phyloP scores from a whole-genome alignment of 1,140 invertebrate species.

The Zaprionus taronus region DNA sequence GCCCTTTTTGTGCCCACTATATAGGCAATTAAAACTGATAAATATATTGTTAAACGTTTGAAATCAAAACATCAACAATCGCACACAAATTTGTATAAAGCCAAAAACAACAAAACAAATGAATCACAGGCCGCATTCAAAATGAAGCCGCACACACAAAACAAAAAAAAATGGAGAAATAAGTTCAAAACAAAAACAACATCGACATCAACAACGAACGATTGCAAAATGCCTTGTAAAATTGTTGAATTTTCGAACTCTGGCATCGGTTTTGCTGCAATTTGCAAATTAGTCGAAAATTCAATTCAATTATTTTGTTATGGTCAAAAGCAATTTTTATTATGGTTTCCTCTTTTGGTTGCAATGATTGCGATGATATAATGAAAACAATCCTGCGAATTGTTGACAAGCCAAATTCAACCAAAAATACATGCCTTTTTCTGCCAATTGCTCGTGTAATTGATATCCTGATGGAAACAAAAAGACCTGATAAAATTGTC shows the following conservation, averaged over 20 bases:
- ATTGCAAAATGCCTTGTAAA: constrained; percentile 43
- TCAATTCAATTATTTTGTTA: constrained; percentile 64
- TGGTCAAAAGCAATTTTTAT: constrained; percentile 29
- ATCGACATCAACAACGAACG: constrained; percentile 15
- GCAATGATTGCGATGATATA: constrained; percentile 12
- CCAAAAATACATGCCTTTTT: constrained; percentile 5
- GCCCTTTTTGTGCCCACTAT: neutral
- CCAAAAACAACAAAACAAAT: constrained; percentile 37
- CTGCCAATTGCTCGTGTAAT: constrained; percentile 2
- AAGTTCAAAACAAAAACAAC: constrained; percentile 11
- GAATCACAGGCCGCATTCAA: constrained; percentile 18
- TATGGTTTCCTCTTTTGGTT: constrained; percentile 12
- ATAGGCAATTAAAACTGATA: constrained; percentile 60
- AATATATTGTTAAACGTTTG: constrained; percentile 63
- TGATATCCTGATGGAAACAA: neutral
- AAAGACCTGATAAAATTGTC: neutral
- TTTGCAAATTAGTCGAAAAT: constrained; percentile 72
- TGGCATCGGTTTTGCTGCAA: constrained; percentile 43
- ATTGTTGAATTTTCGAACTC: constrained; percentile 53
- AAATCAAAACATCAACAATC: constrained; percentile 40
- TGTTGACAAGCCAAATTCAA: constrained; percentile 27
- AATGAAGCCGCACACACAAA: constrained; percentile 11
- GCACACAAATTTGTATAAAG: constrained; percentile 11
- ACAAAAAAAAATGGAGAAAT: constrained; percentile 11
- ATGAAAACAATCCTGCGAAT: neutral